These are phyloP conservation scores for Lamprotornis superbus DNA, from an alignment of 2,113 vertebrate species.

Conservation along the genomic window DNA sequence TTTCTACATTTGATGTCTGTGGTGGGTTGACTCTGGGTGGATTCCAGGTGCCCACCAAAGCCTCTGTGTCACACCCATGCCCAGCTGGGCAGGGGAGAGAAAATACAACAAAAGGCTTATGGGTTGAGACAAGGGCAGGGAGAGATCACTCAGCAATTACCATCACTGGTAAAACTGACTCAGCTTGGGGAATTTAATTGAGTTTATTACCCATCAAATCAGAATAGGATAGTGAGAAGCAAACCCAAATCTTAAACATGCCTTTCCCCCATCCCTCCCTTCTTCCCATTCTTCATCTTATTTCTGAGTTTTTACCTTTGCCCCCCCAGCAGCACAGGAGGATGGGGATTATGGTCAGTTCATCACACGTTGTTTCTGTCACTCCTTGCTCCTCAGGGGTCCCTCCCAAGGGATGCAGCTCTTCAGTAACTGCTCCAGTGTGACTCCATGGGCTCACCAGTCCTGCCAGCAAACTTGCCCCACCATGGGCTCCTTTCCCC, in stretches of 20 bases:
- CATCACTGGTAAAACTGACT: background rate
- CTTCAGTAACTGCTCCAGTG: background rate
- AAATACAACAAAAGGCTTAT: background rate
- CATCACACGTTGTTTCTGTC: fast-evolving
- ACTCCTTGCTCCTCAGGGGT: background rate
- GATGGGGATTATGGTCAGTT: background rate
- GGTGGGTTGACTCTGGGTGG: background rate
- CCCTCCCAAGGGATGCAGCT: background rate
- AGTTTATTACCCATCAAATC: background rate
- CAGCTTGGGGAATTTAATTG: fast-evolving
- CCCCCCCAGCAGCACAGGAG: background rate
- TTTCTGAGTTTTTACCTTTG: background rate
- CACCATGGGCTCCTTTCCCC: background rate
- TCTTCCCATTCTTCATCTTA: background rate
- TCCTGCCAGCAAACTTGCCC: background rate
- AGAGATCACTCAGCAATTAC: background rate
- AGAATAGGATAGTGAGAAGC: background rate
- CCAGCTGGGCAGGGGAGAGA: background rate
- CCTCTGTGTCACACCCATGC: background rate
- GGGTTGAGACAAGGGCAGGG: fast-evolving
- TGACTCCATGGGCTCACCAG: background rate
- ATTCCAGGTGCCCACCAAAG: background rate
- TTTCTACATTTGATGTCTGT: background rate
- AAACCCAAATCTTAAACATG: background rate
- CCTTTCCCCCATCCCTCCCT: background rate